Evolutionary conservation across 1,140 invertebrate genomes (phyloP).

Genomic region (Heliconius eleuchia): DNA sequence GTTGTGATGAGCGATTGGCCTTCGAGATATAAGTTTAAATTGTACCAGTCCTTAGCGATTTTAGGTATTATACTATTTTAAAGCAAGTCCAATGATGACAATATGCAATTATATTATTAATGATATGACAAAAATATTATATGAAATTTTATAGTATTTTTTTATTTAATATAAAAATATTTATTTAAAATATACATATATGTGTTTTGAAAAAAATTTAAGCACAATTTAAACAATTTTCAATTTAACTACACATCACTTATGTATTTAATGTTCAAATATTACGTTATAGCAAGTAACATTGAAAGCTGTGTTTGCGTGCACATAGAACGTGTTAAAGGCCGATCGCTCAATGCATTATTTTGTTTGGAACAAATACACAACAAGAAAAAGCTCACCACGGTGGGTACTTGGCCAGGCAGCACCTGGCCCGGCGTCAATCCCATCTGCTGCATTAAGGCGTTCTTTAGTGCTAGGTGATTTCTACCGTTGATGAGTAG

Average conservation of each 20-base stretch:
- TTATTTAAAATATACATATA: not conserved
- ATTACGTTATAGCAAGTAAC: conserved; percentile 47
- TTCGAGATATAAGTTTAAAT: conserved; percentile 62
- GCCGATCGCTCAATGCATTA: conserved; percentile 76
- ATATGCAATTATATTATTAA: not conserved
- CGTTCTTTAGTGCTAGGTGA: conserved; percentile 98
- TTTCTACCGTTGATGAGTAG: conserved; percentile 99
- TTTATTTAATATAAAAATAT: not conserved
- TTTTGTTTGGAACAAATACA: conserved; percentile 37
- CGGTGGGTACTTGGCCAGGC: conserved; percentile 93
- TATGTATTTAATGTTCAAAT: conserved; percentile 17
- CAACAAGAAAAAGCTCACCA: conserved; percentile 86
- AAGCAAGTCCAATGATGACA: conserved; percentile 5
- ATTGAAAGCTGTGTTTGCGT: conserved; percentile 77
- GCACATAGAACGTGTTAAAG: conserved; percentile 53
- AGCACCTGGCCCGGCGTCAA: conserved; percentile 93
- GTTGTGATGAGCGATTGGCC: conserved; percentile 73
- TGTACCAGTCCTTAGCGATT: conserved; percentile 48
- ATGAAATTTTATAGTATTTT: not conserved
- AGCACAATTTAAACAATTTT: conserved; percentile 69
- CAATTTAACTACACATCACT: conserved; percentile 41
- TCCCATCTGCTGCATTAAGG: conserved; percentile 97
- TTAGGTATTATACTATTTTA: not conserved
- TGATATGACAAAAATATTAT: not conserved
- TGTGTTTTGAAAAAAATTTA: not conserved